Base-by-base conservation (phyloP, 64 coral and sea anemone species). In the Astreopora myriophthalma region DNA sequence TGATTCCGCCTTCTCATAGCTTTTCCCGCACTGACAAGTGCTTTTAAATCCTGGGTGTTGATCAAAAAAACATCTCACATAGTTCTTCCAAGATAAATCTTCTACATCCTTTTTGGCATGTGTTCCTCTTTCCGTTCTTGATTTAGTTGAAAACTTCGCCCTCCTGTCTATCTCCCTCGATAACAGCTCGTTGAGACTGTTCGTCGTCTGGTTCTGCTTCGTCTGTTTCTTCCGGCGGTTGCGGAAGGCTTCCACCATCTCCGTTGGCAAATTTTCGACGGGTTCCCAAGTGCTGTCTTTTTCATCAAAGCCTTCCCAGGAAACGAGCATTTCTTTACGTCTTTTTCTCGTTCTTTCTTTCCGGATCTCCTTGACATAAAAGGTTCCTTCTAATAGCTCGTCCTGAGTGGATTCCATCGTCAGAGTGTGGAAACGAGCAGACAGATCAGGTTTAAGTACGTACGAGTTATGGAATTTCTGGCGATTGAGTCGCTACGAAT, bases 261-360 rank as follows among this genome's bases (percentile, higher is more conserved):
- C 76, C 51, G 76, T 27, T 48, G 76, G 74, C 74, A 76, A 76
- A 76, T 76, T 9, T 76, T 44, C 19, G 0, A 76, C 74, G 1
- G 74, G 74, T 19, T 76, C 74, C 36, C 74, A 76, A 2, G 74
- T 76, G 46, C 27, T 44, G n/a, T n/a, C n/a, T n/a, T n/a, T n/a
- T n/a, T n/a, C n/a, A n/a, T n/a, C n/a, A n/a, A n/a, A n/a, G n/a
- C n/a, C n/a, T 37, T 76, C 19, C 74, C 74, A 76, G 74, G 74
- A 76, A 76, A 76, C 12, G 34, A 76, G 74, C 74, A 76, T 42
- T 39, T 76, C 5, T 76, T 14, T 3, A 9, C 28, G 40, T 2
- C 20, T 22, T 79, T 30, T 48, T 48, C 42, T 79, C 46, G 2
- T 44, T 51, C 75, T 79, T 48, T 44, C 22, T 22, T 79, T 44